phyloP scores from a whole-genome alignment of 2,888 invertebrate genomes.

The Unio pictorum region DNA sequence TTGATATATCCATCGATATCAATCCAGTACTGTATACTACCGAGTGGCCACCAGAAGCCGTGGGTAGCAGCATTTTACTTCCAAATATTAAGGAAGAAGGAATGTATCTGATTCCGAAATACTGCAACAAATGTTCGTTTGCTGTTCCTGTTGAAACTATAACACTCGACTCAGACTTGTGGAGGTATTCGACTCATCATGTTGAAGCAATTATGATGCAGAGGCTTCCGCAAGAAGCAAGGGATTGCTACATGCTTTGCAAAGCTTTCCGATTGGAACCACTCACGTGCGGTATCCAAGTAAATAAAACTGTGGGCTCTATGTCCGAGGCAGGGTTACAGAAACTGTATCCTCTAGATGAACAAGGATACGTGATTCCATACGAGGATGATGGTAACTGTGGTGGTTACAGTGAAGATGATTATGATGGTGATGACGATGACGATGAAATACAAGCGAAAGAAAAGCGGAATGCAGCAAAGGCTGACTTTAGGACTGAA shows the following conservation, averaged over 20 bases:
- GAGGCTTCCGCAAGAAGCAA: slow-evolving; percentile 8
- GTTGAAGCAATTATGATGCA: slow-evolving; percentile 17
- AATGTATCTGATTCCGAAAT: slow-evolving; percentile 22
- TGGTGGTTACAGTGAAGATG: background rate
- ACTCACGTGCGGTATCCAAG: slow-evolving; percentile 15
- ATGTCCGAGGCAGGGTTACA: no score
- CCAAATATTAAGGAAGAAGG: slow-evolving; percentile 12
- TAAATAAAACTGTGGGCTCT: background rate
- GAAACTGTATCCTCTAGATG: no score
- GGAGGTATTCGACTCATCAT: slow-evolving; percentile 21
- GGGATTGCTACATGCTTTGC: slow-evolving; percentile 17
- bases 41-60: slow-evolving; percentile 3
- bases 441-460: background rate
- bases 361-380: background rate
- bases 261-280: slow-evolving; percentile 25
- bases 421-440: background rate
- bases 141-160: background rate
- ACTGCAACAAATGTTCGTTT: slow-evolving; percentile 2
- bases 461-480: background rate
- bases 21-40: slow-evolving; percentile 18
- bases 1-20: slow-evolving; percentile 19
- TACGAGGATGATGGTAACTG: background rate
- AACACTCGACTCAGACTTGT: slow-evolving; percentile 6
- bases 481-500: background rate
- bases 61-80: background rate